These are phyloP conservation scores for Zaprionus inermis DNA, from an alignment of 1,140 invertebrate genomes.

Conservation along the genomic window DNA sequence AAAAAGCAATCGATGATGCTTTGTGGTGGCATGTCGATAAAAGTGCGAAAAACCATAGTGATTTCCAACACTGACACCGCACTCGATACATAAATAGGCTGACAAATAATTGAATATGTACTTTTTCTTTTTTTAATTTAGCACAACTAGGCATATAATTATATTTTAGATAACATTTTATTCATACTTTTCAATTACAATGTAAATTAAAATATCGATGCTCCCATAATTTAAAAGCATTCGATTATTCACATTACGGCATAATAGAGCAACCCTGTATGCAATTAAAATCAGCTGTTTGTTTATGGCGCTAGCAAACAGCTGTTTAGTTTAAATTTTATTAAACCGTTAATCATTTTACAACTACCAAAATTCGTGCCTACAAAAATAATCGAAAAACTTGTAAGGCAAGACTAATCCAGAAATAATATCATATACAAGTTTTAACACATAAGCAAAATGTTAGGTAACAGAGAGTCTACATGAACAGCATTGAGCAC, in stretches of 20 bases:
- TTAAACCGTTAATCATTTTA: neutral
- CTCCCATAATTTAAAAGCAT: neutral
- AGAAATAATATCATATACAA: neutral
- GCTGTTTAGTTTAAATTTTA: neutral
- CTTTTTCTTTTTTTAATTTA: too few relatives aligned
- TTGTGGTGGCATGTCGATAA: slow-evolving; percentile 23
- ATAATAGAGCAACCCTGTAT: neutral
- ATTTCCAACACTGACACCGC: slow-evolving; percentile 5
- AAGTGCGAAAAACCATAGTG: neutral
- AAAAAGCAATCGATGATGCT: slow-evolving; percentile 13
- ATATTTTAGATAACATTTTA: neutral
- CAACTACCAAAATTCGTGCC: neutral
- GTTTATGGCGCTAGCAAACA: neutral
- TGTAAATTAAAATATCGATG: neutral
- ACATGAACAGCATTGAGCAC: neutral
- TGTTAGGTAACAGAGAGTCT: slow-evolving; percentile 15
- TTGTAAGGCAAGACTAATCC: neutral
- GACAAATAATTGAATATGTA: too few relatives aligned
- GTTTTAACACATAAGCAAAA: neutral
- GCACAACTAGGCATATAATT: neutral
- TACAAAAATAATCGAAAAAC: neutral
- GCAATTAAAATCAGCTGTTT: neutral
- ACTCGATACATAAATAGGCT: neutral
- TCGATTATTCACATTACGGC: neutral
- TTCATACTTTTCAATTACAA: neutral